Evolutionary conservation across 2,888 invertebrate species (phyloP).

Genomic region (Ophioninae sp.): DNA sequence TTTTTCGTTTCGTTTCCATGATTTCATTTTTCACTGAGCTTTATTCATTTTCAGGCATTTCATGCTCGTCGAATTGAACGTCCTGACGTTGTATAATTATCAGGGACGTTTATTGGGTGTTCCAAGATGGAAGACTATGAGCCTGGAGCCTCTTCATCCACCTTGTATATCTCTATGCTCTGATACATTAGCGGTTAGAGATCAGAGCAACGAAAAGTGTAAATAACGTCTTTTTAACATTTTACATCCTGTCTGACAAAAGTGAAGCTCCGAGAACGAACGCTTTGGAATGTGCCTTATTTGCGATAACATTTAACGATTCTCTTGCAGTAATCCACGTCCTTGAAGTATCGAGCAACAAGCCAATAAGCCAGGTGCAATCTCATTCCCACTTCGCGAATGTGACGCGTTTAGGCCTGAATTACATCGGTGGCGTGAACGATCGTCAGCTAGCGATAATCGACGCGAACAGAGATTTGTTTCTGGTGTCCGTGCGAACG

Average conservation of each 20-base stretch:
- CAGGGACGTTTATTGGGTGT: constrained; percentile 94
- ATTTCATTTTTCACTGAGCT: neutral
- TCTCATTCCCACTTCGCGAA: constrained; percentile 89
- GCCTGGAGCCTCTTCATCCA: constrained; percentile 90
- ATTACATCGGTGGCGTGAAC: constrained; percentile 90
- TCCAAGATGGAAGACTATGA: constrained; percentile 92
- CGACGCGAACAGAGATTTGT: constrained; percentile 94
- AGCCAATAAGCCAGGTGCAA: constrained; percentile 88
- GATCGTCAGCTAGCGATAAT: constrained; percentile 93
- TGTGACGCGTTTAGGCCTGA: constrained; percentile 91
- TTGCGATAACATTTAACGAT: neutral
- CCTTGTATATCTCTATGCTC: constrained; percentile 91
- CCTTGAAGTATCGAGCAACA: constrained; percentile 90
- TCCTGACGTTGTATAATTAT: constrained; percentile 94
- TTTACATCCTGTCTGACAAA: neutral
- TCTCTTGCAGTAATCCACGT: constrained; percentile 87
- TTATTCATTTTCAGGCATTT: constrained; percentile 87
- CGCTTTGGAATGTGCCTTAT: neutral
- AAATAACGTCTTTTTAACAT: constrained; percentile 63
- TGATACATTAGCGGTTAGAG: constrained; percentile 93
- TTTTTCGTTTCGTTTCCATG: neutral
- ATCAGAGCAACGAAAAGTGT: constrained; percentile 92
- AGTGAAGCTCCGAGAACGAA: neutral
- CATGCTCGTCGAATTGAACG: constrained; percentile 92
- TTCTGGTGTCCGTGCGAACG: constrained; percentile 88